Percentiles rank a stretch among this genome's conserved stretches.
phyloP scores from a whole-genome alignment of 1,140 invertebrate genomes.

The Aphelenchoides avenae region DNA sequence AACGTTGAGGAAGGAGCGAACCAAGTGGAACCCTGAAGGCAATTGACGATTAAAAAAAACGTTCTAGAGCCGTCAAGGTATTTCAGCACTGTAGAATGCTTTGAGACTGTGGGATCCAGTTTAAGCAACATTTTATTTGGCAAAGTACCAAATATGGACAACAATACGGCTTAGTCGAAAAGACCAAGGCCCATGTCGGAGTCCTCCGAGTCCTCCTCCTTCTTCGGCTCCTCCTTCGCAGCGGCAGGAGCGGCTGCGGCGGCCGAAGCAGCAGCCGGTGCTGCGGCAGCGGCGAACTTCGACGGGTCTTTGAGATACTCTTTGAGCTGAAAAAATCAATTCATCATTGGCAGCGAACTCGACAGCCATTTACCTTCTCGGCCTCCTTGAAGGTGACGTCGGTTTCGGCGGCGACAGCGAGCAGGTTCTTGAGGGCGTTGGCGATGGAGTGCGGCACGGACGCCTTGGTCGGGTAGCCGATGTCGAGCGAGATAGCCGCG shows the following conservation, averaged over 20 bases:
- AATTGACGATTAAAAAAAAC: conserved; percentile 6
- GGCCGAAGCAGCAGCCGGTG: conserved; percentile 53
- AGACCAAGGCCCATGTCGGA: conserved; percentile 64
- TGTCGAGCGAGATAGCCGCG: conserved; percentile 83
- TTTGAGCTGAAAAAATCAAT: conserved; percentile 59
- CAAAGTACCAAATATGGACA: conserved; percentile 10
- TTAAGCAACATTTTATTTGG: conserved; percentile 28
- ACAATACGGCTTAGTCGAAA: conserved; percentile 60
- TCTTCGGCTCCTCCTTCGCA: conserved; percentile 43
- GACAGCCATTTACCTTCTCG: conserved; percentile 67
- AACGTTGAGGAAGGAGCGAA: conserved; percentile 8
- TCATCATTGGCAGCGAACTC: background rate
- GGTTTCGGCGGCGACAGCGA: conserved; percentile 90
- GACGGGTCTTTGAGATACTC: conserved; percentile 63
- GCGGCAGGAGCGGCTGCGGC: conserved; percentile 51
- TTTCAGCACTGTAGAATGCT: no score
- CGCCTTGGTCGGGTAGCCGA: conserved; percentile 91
- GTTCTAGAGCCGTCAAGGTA: conserved; percentile 12
- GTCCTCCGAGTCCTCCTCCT: conserved; percentile 61
- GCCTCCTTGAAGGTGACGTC: conserved; percentile 92
- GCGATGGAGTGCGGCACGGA: conserved; percentile 93
- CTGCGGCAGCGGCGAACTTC: conserved; percentile 61
- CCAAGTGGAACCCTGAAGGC: conserved; percentile 17
- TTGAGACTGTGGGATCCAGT: no score
- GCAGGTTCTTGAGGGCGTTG: conserved; percentile 94